Conservation (phyloP, 2,888 invertebrate species). For the Lampropteryx suffumata region DNA sequence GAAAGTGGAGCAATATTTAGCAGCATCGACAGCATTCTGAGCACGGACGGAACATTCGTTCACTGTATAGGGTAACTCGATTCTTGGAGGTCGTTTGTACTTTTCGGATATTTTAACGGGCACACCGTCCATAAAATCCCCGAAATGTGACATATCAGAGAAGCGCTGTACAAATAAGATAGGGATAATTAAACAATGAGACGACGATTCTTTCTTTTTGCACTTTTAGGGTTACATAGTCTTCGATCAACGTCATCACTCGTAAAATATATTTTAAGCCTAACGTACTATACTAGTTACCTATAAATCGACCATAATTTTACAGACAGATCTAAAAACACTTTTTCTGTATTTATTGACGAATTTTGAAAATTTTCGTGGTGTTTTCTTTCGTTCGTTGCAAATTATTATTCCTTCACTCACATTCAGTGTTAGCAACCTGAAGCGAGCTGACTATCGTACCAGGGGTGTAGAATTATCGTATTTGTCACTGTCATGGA, state of each 20-base stretch:
- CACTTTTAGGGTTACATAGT: constrained; percentile 79
- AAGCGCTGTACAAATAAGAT: constrained; percentile 46
- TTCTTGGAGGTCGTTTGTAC: constrained; percentile 89
- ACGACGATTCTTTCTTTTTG: constrained; percentile 70
- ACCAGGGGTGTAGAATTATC: too few species aligned
- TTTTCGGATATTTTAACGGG: constrained; percentile 94
- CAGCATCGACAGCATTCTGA: constrained; percentile 62
- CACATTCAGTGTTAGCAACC: too few species aligned
- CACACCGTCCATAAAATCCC: constrained; percentile 90
- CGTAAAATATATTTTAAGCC: constrained; percentile 39
- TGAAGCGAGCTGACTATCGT: too few species aligned
- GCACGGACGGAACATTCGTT: constrained; percentile 62
- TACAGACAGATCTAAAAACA: neutral
- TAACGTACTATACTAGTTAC: constrained; percentile 14
- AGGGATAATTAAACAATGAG: constrained; percentile 67
- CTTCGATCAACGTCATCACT: constrained; percentile 74
- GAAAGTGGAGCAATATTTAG: constrained; percentile 86
- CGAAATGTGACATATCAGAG: constrained; percentile 77
- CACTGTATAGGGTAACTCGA: constrained; percentile 79
- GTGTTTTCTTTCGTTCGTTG: neutral
- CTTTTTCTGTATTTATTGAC: neutral
- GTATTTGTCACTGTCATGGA: too few species aligned
- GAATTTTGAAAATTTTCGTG: constrained; percentile 9
- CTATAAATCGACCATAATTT: constrained; percentile 14
- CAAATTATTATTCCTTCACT: neutral